Percentiles rank a stretch among this genome's conserved stretches.
These are phyloP conservation scores for Triplophysa rosa DNA, from an alignment of 2,113 vertebrate species.

Conservation along the genomic window DNA sequence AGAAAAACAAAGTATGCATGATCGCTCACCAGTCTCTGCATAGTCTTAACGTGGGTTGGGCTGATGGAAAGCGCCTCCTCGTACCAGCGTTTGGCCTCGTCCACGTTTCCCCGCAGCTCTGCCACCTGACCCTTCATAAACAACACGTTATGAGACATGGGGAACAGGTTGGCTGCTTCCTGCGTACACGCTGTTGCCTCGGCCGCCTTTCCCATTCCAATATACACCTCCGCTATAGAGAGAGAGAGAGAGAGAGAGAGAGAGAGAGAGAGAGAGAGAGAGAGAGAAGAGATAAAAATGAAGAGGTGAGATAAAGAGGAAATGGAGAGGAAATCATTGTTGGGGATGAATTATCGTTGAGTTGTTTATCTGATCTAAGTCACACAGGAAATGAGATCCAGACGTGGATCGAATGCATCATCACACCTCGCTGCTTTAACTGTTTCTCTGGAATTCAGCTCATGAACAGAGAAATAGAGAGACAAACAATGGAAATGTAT, in stretches of 20 bases:
- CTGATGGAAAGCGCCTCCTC: constrained; percentile 98
- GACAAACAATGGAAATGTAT: background rate
- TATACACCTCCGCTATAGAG: constrained; percentile 92
- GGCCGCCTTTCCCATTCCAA: constrained; percentile 91
- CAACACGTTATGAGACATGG: constrained; percentile 93
- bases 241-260: background rate
- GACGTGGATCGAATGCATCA: background rate
- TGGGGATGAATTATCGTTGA: background rate
- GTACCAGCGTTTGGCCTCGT: constrained; percentile 96
- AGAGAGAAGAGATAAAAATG: background rate
- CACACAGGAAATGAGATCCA: constrained; percentile 16
- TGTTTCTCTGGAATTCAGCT: background rate
- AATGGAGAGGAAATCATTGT: background rate
- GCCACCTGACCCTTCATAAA: constrained; percentile 96
- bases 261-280: background rate
- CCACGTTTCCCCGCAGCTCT: constrained; percentile 88
- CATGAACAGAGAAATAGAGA: background rate
- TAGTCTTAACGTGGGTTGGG: constrained; percentile 96
- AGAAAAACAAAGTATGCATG: background rate
- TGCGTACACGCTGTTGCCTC: constrained; percentile 96
- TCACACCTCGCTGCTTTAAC: background rate
- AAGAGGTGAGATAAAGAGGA: background rate
- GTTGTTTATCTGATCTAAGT: constrained; percentile 6
- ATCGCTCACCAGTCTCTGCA: constrained; percentile 94
- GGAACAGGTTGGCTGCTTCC: constrained; percentile 95